Evolutionary conservation across 2,113 vertebrate species (phyloP), one percentile per base, ranked within the genome.

Genomic region (Pipra filicauda): DNA sequence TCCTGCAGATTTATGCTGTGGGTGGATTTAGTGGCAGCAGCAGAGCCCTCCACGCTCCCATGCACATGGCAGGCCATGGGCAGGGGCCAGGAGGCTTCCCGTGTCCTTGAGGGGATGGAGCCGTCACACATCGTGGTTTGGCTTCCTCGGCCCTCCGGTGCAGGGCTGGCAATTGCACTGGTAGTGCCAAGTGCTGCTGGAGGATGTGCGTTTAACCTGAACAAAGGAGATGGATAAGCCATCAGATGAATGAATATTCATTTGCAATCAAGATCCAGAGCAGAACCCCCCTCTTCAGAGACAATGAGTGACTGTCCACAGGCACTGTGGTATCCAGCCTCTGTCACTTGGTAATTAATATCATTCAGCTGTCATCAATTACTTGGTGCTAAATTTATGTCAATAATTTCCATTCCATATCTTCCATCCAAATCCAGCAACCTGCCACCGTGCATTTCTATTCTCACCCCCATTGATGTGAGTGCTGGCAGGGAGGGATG

Each of bases 101-200:
- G 15, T 1, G 3, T 21, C 27, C 22, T 67, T 22, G 44, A 35
- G 2, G 2, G 39, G 22, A 23, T 3, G 5, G 51, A 77, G 24
- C 57, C 6, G 3, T 31, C 58, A 14, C 19, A 4, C 1, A 8
- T 46, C 14, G 1, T 8, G 52, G 31, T 8, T 28, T 41, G 11
- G 72, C 31, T 28, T 12, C 54, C 55, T 57, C 5, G 11, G 41
- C 35, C 79, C 24, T 41, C 73, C 69, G 30, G 51, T 43, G 46
- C 52, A 31, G 26, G 66, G 44, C 48, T 66, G 76, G 57, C 85
- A 55, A 33, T 6, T 7, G 73, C 33, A 35, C 85, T 62, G 73
- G 54, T 13, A 31, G 33, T 18, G 4, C 46, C 43, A 37, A 52
- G 66, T 8, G 20, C 74, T 84, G 75, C n/a, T 6, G 13, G 28